Evolutionary conservation across 1,140 invertebrate genomes (phyloP).

Genomic region (Pantala flavescens): DNA sequence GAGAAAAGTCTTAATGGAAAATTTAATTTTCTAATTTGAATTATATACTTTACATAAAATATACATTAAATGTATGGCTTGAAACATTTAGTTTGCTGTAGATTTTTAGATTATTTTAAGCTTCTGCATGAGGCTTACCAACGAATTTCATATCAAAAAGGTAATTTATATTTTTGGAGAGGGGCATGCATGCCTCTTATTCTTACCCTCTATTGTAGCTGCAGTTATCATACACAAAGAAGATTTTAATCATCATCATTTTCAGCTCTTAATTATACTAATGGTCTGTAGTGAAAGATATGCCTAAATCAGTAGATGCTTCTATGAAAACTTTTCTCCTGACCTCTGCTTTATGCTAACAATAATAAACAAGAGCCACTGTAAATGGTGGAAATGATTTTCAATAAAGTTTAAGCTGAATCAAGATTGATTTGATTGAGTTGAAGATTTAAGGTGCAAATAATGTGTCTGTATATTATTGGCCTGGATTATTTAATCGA

Average conservation of each 20-base stretch:
- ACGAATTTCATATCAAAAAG: neutral
- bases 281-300: neutral
- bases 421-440: neutral
- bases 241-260: neutral
- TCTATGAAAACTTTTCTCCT: neutral
- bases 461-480: too few relatives aligned
- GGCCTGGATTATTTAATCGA: too few relatives aligned
- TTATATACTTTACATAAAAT: neutral
- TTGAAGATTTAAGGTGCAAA: neutral
- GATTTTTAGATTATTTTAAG: neutral
- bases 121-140: slow-evolving; percentile 4
- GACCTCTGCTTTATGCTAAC: neutral
- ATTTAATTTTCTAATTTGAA: neutral
- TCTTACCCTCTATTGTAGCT: neutral
- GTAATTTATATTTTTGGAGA: neutral
- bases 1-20: neutral
- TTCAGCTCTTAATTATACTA: neutral
- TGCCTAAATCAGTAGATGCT: neutral
- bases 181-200: neutral
- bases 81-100: neutral
- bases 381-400: neutral
- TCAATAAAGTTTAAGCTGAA: neutral
- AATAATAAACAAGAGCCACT: neutral
- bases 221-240: neutral
- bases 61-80: neutral